Percentiles rank a stretch among this genome's conserved stretches.
These are phyloP conservation scores for Prosopocoilus inquinatus DNA, from an alignment of 2,888 invertebrate genomes.

Conservation along the genomic window DNA sequence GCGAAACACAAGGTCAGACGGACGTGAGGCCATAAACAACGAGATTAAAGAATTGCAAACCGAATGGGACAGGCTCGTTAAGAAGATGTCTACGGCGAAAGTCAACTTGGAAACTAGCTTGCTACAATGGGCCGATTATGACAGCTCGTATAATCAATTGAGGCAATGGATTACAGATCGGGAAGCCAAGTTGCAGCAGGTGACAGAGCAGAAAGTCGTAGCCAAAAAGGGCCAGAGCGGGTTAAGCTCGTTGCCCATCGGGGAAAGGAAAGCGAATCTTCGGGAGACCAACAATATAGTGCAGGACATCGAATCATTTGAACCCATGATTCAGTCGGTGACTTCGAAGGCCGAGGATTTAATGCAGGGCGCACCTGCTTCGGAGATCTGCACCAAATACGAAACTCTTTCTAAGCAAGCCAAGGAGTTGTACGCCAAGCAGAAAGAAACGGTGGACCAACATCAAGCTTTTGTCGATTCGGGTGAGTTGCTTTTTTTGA, in stretches of 20 bases:
- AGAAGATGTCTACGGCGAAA: constrained; percentile 89
- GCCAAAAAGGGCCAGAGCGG: constrained; percentile 77
- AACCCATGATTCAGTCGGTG: constrained; percentile 95
- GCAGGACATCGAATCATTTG: constrained; percentile 94
- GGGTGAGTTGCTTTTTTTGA: constrained; percentile 48
- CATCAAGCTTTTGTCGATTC: constrained; percentile 91
- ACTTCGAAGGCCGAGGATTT: constrained; percentile 90
- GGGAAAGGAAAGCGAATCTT: constrained; percentile 84
- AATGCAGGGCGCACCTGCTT: constrained; percentile 86
- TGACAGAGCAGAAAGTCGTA: constrained; percentile 81
- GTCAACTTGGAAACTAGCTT: constrained; percentile 87
- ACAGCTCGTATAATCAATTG: constrained; percentile 86
- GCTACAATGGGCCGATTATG: constrained; percentile 95
- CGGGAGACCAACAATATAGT: constrained; percentile 92
- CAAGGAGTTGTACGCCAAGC: constrained; percentile 83
- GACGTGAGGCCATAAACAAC: constrained; percentile 80
- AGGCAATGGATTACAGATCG: constrained; percentile 94
- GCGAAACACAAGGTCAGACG: constrained; percentile 84
- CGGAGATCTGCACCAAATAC: constrained; percentile 89
- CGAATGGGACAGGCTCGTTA: constrained; percentile 89
- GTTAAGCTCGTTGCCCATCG: constrained; percentile 74
- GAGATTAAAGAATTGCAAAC: constrained; percentile 87
- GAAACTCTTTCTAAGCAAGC: constrained; percentile 88
- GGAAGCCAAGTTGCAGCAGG: constrained; percentile 88
- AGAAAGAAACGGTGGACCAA: constrained; percentile 85